Evolutionary conservation across 2,797 vertebrate genomes (phyloP), one percentile per base, ranked within the genome.

Genomic region (Corythornis leucogaster): DNA sequence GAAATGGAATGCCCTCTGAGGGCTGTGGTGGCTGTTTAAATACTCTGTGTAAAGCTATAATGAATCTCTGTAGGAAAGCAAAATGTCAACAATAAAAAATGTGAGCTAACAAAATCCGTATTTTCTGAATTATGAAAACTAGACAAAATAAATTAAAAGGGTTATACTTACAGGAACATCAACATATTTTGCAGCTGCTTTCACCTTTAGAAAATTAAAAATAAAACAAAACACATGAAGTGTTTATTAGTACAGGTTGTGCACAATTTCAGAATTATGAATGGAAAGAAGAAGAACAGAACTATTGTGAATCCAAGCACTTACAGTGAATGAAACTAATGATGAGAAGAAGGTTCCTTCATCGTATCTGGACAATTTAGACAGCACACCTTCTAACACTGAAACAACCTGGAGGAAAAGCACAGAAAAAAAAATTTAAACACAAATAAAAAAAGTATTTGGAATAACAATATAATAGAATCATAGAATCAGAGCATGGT

Each of bases 311-410:
- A 87, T 55, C 63, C 42, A 78, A 90, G 95, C 96, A 98, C 99
- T 99, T 97, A 99, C 99, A 91, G 99, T 99, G 98, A 99, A 99
- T 63, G 99, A 99, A 93, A 99, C 98, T 92, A 99, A 98, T 15
- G 99, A 99, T 22, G 99, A 99, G 95, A 99, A 99, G 97, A 99
- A 98, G 11, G 99, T 99, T 83, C 99, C 99, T 98, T 99, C 99
- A 80, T 99, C 99, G 5, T 99, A 99, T 97, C 99, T 97, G 13
- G 99, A 99, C 81, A 99, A 97, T 89, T 99, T 99, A 92, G 98
- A 98, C 82, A 99, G 97, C 69, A 99, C 98, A 30, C 98, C 96
- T 93, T 99, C 99, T 91, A 99, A 96, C 91, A 99, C 99, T 38
- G 98, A 98, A 84, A 98, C 97, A 96, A 99, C 98, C 99, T 99